These are phyloP conservation scores for Parapristionchus giblindavisi DNA, from an alignment of 2,888 invertebrate genomes.

Conservation along the genomic window DNA sequence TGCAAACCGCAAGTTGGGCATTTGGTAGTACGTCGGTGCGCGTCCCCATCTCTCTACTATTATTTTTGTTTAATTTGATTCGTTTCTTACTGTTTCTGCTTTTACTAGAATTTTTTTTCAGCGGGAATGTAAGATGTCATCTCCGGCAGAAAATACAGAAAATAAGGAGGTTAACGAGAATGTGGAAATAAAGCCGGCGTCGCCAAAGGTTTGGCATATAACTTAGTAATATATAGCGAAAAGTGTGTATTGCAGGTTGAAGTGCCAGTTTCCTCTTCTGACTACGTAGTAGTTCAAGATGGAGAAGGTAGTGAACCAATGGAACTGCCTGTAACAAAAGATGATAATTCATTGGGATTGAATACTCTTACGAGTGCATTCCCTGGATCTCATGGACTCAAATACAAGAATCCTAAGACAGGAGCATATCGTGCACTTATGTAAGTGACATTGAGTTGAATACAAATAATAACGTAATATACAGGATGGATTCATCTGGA, in stretches of 20 bases:
- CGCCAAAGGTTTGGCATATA: conserved; percentile 27
- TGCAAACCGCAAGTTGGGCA: too few species aligned
- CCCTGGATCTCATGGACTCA: conserved; percentile 95
- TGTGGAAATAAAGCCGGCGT: conserved; percentile 4
- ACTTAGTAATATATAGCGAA: too few species aligned
- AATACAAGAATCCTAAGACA: conserved; percentile 92
- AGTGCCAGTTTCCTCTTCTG: too few species aligned
- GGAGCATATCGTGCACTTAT: conserved; percentile 79
- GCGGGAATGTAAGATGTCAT: conserved; percentile 31
- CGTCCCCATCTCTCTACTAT: too few species aligned
- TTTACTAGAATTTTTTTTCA: background rate
- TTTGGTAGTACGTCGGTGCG: too few species aligned
- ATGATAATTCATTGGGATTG: conserved; percentile 71
- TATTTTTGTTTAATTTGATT: background rate
- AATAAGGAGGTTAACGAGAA: conserved; percentile 14
- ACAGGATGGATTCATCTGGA: conserved; percentile 62
- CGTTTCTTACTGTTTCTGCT: background rate
- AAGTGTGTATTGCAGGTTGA: too few species aligned
- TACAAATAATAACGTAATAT: conserved; percentile 29
- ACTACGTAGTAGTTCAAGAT: conserved; percentile 55
- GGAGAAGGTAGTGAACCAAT: conserved; percentile 55
- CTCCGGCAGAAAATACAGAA: conserved; percentile 27
- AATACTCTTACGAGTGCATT: conserved; percentile 96
- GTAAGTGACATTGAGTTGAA: too few species aligned
- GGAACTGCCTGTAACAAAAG: conserved; percentile 59